Percentiles rank a stretch among this genome's conserved stretches.
These are phyloP conservation scores for Cecropterus lyciades DNA, from an alignment of 1,140 invertebrate species.

Conservation along the genomic window DNA sequence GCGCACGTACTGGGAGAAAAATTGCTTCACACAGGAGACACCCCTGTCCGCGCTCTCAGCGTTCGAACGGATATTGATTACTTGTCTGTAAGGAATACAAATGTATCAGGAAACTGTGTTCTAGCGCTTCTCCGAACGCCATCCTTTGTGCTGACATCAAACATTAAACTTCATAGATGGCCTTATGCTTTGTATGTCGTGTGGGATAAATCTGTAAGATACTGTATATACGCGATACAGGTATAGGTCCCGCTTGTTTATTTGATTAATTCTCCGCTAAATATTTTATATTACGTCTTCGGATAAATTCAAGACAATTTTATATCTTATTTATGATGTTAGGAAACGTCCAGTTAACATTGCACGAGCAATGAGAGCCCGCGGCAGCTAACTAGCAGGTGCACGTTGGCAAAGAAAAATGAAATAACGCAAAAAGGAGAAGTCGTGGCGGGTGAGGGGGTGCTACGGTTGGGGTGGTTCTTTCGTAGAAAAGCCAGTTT, in stretches of 20 bases:
- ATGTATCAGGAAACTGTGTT: slow-evolving; percentile 73
- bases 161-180: slow-evolving; percentile 73
- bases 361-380: slow-evolving; percentile 63
- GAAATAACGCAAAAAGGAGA: slow-evolving; percentile 81
- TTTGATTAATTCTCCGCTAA: slow-evolving; percentile 21
- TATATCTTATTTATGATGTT: slow-evolving; percentile 36
- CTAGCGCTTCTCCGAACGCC: slow-evolving; percentile 52
- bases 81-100: slow-evolving; percentile 79
- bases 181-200: slow-evolving; percentile 44
- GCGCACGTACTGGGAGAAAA: slow-evolving; percentile 61
- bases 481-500: slow-evolving; percentile 82
- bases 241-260: slow-evolving; percentile 3
- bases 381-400: slow-evolving; percentile 78
- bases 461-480: slow-evolving; percentile 69
- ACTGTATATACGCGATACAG: slow-evolving; percentile 7
- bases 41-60: slow-evolving; percentile 55
- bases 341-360: slow-evolving; percentile 56
- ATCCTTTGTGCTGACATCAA: slow-evolving; percentile 68
- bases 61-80: slow-evolving; percentile 76
- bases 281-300: slow-evolving; percentile 14
- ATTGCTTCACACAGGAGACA: slow-evolving; percentile 58
- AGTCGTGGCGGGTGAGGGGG: slow-evolving; percentile 57
- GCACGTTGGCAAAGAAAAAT: slow-evolving; percentile 80
- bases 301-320: slow-evolving; percentile 41
- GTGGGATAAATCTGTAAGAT: slow-evolving; percentile 31